These are phyloP conservation scores for Nautilus pompilius DNA, from an alignment of 1,140 invertebrate species.

Conservation along the genomic window DNA sequence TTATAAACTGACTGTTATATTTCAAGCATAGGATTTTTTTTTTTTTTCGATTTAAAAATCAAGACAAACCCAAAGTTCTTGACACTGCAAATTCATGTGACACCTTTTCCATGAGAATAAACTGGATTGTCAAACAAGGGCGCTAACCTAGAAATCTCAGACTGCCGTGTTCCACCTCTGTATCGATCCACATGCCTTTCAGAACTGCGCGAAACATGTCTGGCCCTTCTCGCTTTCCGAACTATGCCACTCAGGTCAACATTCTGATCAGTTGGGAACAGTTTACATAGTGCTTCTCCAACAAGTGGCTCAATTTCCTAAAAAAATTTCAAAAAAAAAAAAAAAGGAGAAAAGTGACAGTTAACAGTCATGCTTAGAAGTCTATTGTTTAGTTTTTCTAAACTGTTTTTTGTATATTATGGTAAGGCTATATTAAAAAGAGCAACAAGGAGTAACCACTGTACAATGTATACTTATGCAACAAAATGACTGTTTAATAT, in stretches of 20 bases:
- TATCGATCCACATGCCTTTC: conserved; percentile 4
- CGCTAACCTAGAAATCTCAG: conserved; percentile 5
- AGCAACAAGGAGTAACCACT: too few species aligned
- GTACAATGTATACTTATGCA: too few species aligned
- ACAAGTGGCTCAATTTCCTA: conserved; percentile 94
- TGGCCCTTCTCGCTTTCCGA: conserved; percentile 64
- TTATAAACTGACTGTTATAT: too few species aligned
- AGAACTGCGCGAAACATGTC: not conserved
- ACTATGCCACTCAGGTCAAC: conserved; percentile 89
- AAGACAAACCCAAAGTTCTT: not conserved
- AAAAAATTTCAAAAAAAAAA: conserved; percentile 19
- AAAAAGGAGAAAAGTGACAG: not conserved
- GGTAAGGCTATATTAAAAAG: too few species aligned
- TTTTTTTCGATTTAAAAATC: not conserved
- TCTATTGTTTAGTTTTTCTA: too few species aligned
- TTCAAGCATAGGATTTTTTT: too few species aligned
- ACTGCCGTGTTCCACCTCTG: not conserved
- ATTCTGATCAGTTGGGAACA: conserved; percentile 91
- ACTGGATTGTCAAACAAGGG: conserved; percentile 1
- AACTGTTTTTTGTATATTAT: too few species aligned
- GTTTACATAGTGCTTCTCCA: conserved; percentile 87
- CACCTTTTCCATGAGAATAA: conserved; percentile 3
- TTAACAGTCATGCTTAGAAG: not conserved
- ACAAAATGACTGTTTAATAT: too few species aligned
- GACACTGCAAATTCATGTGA: not conserved